These are phyloP conservation scores for Rhadina sibilatrix DNA, from an alignment of 2,113 vertebrate species.

Conservation along the genomic window DNA sequence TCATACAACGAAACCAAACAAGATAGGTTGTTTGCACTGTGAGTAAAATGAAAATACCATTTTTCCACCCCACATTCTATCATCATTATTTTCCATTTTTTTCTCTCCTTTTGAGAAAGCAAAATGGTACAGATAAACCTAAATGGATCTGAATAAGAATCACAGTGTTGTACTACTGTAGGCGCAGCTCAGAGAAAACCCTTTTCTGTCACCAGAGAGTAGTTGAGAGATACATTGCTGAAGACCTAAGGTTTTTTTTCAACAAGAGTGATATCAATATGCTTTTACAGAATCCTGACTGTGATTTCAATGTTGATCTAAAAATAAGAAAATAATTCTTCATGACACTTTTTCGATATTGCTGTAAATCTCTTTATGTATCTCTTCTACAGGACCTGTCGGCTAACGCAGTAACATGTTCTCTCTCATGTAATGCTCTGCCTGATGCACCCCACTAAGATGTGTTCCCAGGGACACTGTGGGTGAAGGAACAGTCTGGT, in stretches of 20 bases:
- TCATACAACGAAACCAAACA: slow-evolving; percentile 53
- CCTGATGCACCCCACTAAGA: not conserved
- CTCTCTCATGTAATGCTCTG: not conserved
- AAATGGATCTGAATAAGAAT: not conserved
- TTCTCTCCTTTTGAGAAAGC: not conserved
- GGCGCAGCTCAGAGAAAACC: not conserved
- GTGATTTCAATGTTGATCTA: not conserved
- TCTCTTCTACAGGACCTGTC: not conserved
- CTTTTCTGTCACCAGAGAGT: not conserved
- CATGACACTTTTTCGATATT: not conserved
- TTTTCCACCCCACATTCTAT: not conserved
- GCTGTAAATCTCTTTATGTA: not conserved
- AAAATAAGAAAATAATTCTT: slow-evolving; percentile 22
- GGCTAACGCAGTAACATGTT: not conserved
- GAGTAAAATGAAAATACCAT: slow-evolving; percentile 32
- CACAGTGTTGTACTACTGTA: not conserved
- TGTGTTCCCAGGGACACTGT: accelerated
- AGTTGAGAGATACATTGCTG: not conserved
- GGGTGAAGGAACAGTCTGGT: not conserved
- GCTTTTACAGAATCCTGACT: not conserved
- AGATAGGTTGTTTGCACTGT: slow-evolving; percentile 35
- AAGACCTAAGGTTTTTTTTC: not conserved
- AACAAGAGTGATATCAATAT: not conserved
- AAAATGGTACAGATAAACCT: not conserved
- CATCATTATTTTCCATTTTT: not conserved